Evolutionary conservation across 2,888 invertebrate species (phyloP).

Genomic region (Lithosia quadra): DNA sequence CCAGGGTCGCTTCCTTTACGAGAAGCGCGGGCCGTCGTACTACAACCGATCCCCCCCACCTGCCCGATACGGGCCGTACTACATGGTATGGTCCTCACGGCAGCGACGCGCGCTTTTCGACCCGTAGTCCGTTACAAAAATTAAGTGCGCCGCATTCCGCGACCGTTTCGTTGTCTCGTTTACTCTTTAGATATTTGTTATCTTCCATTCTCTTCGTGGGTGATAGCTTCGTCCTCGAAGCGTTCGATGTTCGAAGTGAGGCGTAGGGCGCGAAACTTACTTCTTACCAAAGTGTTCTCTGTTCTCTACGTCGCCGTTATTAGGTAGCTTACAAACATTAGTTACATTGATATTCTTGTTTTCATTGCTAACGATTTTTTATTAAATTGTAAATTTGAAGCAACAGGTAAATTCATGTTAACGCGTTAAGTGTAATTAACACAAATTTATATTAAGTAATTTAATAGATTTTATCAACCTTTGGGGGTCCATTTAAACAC

Average conservation of each 20-base stretch:
- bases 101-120: conserved; percentile 82
- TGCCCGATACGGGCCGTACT: conserved; percentile 70
- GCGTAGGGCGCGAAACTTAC: conserved; percentile 61
- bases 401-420: neutral
- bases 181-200: conserved; percentile 55
- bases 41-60: conserved; percentile 75
- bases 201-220: conserved; percentile 46
- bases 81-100: conserved; percentile 77
- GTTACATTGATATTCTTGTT: neutral
- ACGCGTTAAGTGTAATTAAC: neutral
- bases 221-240: conserved; percentile 44
- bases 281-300: conserved; percentile 36
- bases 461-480: neutral
- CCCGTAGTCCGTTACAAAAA: conserved; percentile 85
- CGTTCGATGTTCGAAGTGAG: conserved; percentile 51
- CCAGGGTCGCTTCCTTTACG: conserved; percentile 87
- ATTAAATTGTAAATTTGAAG: neutral
- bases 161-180: conserved; percentile 71
- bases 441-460: no score
- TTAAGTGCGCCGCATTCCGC: conserved; percentile 85
- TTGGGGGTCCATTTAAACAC: neutral
- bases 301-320: conserved; percentile 44
- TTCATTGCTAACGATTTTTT: no score
- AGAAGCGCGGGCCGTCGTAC: conserved; percentile 85
- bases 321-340: conserved; percentile 33